These are phyloP conservation scores for Tipula helvola DNA, from an alignment of 2,888 invertebrate species.

Conservation along the genomic window DNA sequence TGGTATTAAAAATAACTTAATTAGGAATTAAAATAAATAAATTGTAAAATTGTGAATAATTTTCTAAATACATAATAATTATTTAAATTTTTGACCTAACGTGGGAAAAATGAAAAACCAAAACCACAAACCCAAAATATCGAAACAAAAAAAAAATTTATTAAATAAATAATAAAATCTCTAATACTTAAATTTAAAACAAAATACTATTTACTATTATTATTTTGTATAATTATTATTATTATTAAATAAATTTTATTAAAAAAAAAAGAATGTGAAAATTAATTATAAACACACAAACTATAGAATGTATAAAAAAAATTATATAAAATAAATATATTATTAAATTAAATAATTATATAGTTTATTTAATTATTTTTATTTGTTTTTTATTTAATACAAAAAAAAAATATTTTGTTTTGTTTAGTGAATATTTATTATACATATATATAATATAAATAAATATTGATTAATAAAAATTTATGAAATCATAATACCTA, in stretches of 20 bases:
- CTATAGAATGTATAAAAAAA: neutral
- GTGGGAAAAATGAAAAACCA: neutral
- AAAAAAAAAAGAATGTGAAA: neutral
- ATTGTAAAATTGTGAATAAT: conserved; percentile 4
- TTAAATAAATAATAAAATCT: neutral
- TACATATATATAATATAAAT: too few relatives aligned
- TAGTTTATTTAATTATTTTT: neutral
- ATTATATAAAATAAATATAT: neutral
- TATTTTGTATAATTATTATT: neutral
- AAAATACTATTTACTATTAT: neutral
- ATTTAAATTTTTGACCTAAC: neutral
- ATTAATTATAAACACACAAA: neutral
- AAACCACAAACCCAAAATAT: neutral
- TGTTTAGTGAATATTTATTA: too few relatives aligned
- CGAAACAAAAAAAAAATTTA: neutral
- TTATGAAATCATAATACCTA: too few relatives aligned
- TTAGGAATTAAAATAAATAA: neutral
- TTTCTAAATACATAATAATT: neutral
- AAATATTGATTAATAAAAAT: too few relatives aligned
- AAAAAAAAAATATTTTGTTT: neutral
- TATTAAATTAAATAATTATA: neutral
- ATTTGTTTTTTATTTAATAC: neutral
- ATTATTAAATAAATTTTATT: neutral
- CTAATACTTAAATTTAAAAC: neutral
- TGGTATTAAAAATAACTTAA: neutral